Percentiles rank a stretch among this genome's conserved stretches.
Evolutionary conservation across 2,888 invertebrate species (phyloP).

Genomic region (Nemoura dubitans): DNA sequence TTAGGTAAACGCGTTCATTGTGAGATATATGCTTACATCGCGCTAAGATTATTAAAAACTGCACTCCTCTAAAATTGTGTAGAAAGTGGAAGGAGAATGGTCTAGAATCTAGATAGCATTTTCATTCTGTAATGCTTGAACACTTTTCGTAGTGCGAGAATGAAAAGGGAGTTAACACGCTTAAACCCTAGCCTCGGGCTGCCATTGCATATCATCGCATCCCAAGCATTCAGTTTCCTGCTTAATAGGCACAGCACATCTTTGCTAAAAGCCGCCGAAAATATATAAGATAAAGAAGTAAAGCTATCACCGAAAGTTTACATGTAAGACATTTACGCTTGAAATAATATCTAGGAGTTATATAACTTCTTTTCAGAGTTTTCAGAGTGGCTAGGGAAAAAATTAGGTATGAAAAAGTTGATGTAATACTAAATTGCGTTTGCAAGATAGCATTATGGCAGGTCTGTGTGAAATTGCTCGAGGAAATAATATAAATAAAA

Average conservation of each 20-base stretch:
- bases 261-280: not conserved
- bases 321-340: not conserved
- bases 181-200: not conserved
- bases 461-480: not conserved
- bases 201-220: not conserved
- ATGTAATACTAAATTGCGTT: not conserved
- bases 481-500: not conserved
- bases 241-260: not conserved
- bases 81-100: not conserved
- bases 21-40: not conserved
- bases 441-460: not conserved
- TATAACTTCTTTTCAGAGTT: not conserved
- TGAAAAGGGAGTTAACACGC: not conserved
- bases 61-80: not conserved
- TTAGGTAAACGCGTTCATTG: not conserved
- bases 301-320: not conserved
- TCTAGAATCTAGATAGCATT: constrained; percentile 7
- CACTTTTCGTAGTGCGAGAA: not conserved
- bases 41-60: constrained; percentile 3
- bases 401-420: not conserved
- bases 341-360: constrained; percentile 7
- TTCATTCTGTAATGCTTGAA: constrained; percentile 4
- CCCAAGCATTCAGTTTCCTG: not conserved
- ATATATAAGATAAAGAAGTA: not conserved
- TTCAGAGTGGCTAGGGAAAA: not conserved